phyloP scores from a whole-genome alignment of 2,888 invertebrate species.

The Meteorus colon region DNA sequence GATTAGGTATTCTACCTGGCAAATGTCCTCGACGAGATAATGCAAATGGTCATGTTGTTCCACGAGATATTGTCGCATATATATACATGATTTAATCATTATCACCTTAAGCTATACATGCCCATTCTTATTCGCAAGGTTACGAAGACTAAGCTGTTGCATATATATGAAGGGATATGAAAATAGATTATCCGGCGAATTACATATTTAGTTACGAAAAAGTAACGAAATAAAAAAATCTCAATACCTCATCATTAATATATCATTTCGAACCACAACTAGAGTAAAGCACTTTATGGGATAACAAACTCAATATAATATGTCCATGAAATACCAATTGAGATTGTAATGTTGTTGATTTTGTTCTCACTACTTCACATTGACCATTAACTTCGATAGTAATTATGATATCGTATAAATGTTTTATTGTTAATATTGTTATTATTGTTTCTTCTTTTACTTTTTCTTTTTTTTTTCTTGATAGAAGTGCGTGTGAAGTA shows the following conservation, averaged over 20 bases:
- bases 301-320: background rate
- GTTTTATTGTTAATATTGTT: background rate
- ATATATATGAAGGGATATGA: background rate
- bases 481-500: conserved; percentile 58
- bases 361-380: background rate
- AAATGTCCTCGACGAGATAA: conserved; percentile 29
- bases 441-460: background rate
- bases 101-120: conserved; percentile 18
- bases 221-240: background rate
- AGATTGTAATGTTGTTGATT: background rate
- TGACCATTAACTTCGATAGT: background rate
- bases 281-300: background rate
- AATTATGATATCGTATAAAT: background rate
- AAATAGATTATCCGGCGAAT: conserved; percentile 8
- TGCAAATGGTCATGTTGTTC: conserved; percentile 22
- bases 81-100: conserved; percentile 29
- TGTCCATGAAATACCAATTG: background rate
- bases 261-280: background rate
- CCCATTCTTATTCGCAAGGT: conserved; percentile 5
- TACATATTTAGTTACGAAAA: conserved; percentile 4
- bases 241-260: background rate
- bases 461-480: conserved; percentile 54
- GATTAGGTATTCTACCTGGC: conserved; percentile 30
- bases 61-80: conserved; percentile 12
- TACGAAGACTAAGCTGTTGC: background rate